Evolutionary conservation across 2,113 vertebrate species (phyloP).

Genomic region (Cranoglanis bouderius): DNA sequence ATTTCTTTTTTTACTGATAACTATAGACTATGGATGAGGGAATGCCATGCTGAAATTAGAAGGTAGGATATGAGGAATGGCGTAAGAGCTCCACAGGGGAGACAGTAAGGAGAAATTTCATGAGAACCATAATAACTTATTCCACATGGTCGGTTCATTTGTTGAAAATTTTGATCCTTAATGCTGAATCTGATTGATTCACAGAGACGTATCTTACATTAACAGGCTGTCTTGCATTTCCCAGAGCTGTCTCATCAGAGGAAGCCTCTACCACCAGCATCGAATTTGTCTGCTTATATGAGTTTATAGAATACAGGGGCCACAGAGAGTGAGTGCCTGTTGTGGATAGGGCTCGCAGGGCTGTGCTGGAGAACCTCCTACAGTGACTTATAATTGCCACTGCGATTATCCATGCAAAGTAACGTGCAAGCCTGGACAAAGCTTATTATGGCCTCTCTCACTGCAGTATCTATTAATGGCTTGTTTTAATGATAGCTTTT

Average conservation of each 20-base stretch:
- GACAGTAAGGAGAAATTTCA: slow-evolving; percentile 19
- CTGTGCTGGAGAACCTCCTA: slow-evolving; percentile 44
- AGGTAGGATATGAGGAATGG: neutral
- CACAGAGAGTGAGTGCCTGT: slow-evolving; percentile 60
- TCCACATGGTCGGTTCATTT: slow-evolving; percentile 24
- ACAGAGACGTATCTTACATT: slow-evolving; percentile 63
- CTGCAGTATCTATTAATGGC: slow-evolving; percentile 42
- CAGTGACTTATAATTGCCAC: slow-evolving; percentile 45
- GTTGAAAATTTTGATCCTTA: slow-evolving; percentile 28
- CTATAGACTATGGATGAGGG: neutral
- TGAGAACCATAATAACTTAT: slow-evolving; percentile 33
- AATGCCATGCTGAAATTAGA: slow-evolving; percentile 3
- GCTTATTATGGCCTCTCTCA: slow-evolving; percentile 37
- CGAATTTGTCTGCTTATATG: slow-evolving; percentile 69
- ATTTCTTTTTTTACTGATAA: slow-evolving; percentile 16
- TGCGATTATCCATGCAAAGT: slow-evolving; percentile 39
- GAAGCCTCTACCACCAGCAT: slow-evolving; percentile 65
- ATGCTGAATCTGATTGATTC: slow-evolving; percentile 60
- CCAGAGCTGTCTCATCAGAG: slow-evolving; percentile 63
- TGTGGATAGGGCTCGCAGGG: slow-evolving; percentile 55
- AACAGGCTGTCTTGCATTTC: slow-evolving; percentile 71
- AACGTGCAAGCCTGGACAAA: slow-evolving; percentile 42
- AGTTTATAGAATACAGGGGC: slow-evolving; percentile 65
- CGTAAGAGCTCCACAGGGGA: neutral
- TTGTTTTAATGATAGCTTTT: slow-evolving; percentile 50